Evolutionary conservation across 2,113 vertebrate genomes (phyloP), one percentile per base, ranked within the genome.

Genomic region (Phycodurus eques): DNA sequence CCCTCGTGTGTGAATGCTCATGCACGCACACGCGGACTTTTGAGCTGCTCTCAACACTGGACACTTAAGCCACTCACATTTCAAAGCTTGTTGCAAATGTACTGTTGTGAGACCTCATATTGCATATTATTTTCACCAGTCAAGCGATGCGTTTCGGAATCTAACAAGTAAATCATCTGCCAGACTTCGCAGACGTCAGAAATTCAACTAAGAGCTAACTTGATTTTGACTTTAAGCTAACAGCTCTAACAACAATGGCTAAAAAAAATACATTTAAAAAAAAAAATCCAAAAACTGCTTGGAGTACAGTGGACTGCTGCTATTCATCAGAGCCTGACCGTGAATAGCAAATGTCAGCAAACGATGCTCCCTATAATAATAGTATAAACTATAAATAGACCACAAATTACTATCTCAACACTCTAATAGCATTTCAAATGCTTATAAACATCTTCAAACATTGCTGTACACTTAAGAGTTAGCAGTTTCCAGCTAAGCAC

Each of bases 1-100:
- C 51, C 49, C 35, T 14, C 5, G 83, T 87, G 85, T 88, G 87
- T 73, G 78, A 86, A 84, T 73, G 75, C 72, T 54, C 20, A 77
- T 73, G 76, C 22, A 75, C 0, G 75, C 63, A 73, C 44, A 67
- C 60, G 66, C 65, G 68, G 43, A n/a, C 31, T 27, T 6, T 20
- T 39, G 35, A 35, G 44, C 43, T 54, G 33, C 44, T 67, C 68
- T 79, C 39, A 60, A 70, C 72, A 82, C 33, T 46, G 76, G 68
- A 82, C 70, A 66, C 60, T 80, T 76, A 76, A 76, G 65, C 69
- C 70, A 44, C 74, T 84, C 67, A 79, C 68, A 79, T 83, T 64
- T 64, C 62, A 65, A 65, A 44, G 39, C 12, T 43, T 44, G 12
- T 2, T 9, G 19, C 17, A 63, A 47, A 77, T 43, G 63, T 64